A percentile compares a stretch with the other conserved stretches of the same genome.
phyloP scores from a whole-genome alignment of 64 coral and sea anemone species.

The Montipora cactus region DNA sequence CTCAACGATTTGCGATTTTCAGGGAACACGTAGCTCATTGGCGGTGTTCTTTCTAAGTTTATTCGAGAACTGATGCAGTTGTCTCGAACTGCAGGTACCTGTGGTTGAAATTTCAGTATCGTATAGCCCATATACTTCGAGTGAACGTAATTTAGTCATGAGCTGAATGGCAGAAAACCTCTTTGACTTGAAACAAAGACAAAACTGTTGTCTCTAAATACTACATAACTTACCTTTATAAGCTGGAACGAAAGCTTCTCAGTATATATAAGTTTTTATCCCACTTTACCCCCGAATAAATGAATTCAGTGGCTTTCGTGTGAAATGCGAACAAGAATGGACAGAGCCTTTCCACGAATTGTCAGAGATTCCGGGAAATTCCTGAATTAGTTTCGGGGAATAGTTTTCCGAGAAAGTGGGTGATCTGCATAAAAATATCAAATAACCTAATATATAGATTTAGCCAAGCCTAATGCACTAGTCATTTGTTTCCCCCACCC shows the following conservation, averaged over 20 bases:
- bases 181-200: conserved; percentile 1
- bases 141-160: neutral
- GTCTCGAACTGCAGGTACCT: neutral
- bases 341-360: neutral
- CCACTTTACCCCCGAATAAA: neutral
- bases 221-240: neutral
- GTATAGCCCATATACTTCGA: neutral
- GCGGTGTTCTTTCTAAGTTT: neutral
- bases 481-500: no score
- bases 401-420: neutral
- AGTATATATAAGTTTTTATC: neutral
- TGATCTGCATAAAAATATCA: neutral
- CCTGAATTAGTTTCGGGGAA: neutral
- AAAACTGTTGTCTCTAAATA: neutral
- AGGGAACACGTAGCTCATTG: neutral
- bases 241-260: neutral
- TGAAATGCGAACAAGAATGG: neutral
- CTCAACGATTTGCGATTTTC: neutral
- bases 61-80: neutral
- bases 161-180: neutral
- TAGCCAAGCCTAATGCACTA: no score
- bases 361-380: conserved; percentile 1
- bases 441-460: neutral
- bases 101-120: neutral
- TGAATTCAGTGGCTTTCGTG: neutral